Evolutionary conservation across 2,113 vertebrate genomes (phyloP).

Genomic region (Campylomormyrus numenius): DNA sequence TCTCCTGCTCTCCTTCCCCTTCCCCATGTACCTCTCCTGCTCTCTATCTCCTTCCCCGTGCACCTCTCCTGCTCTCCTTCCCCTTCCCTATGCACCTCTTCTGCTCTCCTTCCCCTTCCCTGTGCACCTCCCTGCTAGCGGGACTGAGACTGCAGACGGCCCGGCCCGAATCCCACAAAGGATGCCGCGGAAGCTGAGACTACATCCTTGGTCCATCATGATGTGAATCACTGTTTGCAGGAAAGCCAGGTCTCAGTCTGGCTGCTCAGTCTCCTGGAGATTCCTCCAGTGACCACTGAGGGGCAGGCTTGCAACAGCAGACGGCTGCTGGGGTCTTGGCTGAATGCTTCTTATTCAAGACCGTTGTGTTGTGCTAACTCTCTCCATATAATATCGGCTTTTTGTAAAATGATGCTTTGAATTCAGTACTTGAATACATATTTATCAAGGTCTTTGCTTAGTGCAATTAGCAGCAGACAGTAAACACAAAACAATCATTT

Average conservation of each 20-base stretch:
- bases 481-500: slow-evolving; percentile 1
- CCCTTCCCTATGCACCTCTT: too few relatives aligned
- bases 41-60: too few relatives aligned
- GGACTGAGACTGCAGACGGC: too few relatives aligned
- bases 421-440: background rate
- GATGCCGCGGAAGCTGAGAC: background rate
- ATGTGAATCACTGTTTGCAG: background rate
- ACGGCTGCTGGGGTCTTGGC: slow-evolving; percentile 1
- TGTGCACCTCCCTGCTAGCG: too few relatives aligned
- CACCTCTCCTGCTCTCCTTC: too few relatives aligned
- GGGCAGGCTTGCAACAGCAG: slow-evolving; percentile 56
- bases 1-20: background rate
- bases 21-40: too few relatives aligned
- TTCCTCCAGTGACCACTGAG: slow-evolving; percentile 48
- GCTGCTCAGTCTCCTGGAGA: background rate
- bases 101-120: too few relatives aligned
- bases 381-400: background rate
- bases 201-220: background rate
- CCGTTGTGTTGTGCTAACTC: background rate
- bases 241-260: background rate
- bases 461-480: background rate
- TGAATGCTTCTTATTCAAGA: background rate
- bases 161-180: background rate
- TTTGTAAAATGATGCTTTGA: background rate
- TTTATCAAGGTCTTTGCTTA: background rate